Percentiles rank a stretch among this genome's conserved stretches.
Conservation (phyloP, 2,888 invertebrate genomes). For the Callyntrura guangdongensis region DNA sequence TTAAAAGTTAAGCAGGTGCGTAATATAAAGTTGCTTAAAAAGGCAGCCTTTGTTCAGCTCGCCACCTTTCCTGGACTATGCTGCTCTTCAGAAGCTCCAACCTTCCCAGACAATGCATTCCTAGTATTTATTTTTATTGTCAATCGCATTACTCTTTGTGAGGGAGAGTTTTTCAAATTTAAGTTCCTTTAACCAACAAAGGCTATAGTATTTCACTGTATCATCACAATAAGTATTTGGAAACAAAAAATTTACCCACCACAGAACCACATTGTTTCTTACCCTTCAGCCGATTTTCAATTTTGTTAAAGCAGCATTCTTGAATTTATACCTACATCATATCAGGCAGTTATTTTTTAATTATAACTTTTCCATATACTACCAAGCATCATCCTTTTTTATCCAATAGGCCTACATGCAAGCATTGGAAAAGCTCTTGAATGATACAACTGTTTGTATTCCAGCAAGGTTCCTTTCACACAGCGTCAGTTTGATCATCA, state of each 20-base stretch:
- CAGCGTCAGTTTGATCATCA: background rate
- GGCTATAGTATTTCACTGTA: too few relatives aligned
- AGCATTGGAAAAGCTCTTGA: background rate
- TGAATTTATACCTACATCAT: slow-evolving; percentile 25
- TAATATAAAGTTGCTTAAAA: background rate
- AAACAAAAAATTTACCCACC: slow-evolving; percentile 1
- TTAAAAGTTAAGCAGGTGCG: slow-evolving; percentile 25
- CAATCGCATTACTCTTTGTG: background rate
- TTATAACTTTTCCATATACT: background rate
- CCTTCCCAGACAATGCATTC: background rate
- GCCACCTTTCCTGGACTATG: background rate
- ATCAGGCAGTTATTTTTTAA: background rate
- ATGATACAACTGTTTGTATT: background rate
- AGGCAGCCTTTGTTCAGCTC: background rate
- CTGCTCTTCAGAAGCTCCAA: background rate
- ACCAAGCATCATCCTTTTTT: background rate
- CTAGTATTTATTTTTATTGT: background rate
- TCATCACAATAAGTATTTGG: too few relatives aligned
- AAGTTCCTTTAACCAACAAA: too few relatives aligned
- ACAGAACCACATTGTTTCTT: background rate
- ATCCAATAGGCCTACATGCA: background rate
- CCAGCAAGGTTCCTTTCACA: background rate
- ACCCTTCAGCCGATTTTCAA: background rate
- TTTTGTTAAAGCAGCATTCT: background rate
- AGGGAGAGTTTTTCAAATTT: too few relatives aligned